Conservation (phyloP, 2,797 vertebrate species). For the Cetoscarus ocellatus region DNA sequence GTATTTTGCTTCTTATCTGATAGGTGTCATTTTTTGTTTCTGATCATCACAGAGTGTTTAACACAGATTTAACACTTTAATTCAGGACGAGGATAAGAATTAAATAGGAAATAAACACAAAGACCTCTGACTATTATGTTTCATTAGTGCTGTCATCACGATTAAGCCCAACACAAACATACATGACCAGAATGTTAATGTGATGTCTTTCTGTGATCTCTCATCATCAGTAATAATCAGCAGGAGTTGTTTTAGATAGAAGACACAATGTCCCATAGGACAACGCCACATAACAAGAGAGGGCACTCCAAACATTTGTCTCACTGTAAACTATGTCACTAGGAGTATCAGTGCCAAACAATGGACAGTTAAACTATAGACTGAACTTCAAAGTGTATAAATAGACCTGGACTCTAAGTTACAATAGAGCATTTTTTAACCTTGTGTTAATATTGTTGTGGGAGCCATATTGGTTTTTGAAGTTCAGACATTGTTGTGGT, state of each 20-base stretch:
- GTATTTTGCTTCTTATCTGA: slow-evolving; percentile 51
- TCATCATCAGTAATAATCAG: not conserved
- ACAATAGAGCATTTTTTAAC: slow-evolving; percentile 51
- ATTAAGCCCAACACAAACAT: slow-evolving; percentile 10
- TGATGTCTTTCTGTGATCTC: slow-evolving; percentile 2
- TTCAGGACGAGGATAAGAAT: slow-evolving; percentile 6
- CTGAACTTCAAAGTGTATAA: slow-evolving; percentile 33
- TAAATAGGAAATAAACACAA: slow-evolving; percentile 14
- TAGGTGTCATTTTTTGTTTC: slow-evolving; percentile 15
- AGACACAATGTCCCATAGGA: not conserved
- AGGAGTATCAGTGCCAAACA: slow-evolving; percentile 11
- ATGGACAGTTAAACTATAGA: slow-evolving; percentile 20
- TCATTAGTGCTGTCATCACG: slow-evolving; percentile 25
- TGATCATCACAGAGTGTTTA: not conserved
- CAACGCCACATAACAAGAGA: not conserved
- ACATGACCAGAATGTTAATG: slow-evolving; percentile 1
- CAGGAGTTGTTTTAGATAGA: slow-evolving; percentile 15
- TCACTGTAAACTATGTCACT: slow-evolving; percentile 35
- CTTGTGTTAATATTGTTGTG: slow-evolving; percentile 56
- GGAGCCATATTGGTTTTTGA: slow-evolving; percentile 53
- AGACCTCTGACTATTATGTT: slow-evolving; percentile 19
- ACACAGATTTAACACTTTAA: not conserved
- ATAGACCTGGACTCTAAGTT: slow-evolving; percentile 48
- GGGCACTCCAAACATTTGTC: slow-evolving; percentile 12
- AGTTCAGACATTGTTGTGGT: slow-evolving; percentile 78